A percentile compares a stretch with the other conserved stretches of the same genome.
These are phyloP conservation scores for Manduca sexta DNA, from an alignment of 1,140 invertebrate genomes.

Conservation along the genomic window DNA sequence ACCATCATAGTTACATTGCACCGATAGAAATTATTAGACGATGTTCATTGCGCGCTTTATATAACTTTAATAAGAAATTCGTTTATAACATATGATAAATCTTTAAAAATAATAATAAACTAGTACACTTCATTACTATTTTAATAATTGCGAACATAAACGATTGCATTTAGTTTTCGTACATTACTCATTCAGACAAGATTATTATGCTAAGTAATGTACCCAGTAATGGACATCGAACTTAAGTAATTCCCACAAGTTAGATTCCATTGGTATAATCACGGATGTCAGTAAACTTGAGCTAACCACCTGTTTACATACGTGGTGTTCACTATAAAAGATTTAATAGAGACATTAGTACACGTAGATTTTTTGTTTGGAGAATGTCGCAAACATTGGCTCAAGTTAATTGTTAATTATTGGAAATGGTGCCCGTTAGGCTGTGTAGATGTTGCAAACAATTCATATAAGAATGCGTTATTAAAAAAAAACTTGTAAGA, in stretches of 20 bases:
- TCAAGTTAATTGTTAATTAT: not conserved
- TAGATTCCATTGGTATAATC: slow-evolving; percentile 18
- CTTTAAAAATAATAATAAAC: too few species aligned
- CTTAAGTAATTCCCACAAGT: not conserved
- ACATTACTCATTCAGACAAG: too few species aligned
- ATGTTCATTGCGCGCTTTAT: slow-evolving; percentile 14
- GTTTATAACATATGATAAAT: too few species aligned
- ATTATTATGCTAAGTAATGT: not conserved
- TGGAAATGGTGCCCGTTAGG: too few species aligned
- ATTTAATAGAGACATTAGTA: slow-evolving; percentile 50
- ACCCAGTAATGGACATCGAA: not conserved
- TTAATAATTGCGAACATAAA: too few species aligned
- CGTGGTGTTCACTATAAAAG: slow-evolving; percentile 38
- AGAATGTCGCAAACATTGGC: not conserved
- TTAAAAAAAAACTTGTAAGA: too few species aligned
- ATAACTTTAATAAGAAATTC: not conserved
- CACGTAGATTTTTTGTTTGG: slow-evolving; percentile 32
- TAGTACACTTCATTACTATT: too few species aligned
- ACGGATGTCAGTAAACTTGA: slow-evolving; percentile 56
- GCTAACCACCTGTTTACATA: slow-evolving; percentile 59
- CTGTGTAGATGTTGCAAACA: too few species aligned
- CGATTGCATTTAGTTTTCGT: too few species aligned
- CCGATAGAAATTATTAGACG: slow-evolving; percentile 1
- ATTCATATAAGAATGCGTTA: too few species aligned
- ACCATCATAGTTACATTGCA: slow-evolving; percentile 11